Percentiles rank a stretch among this genome's conserved stretches.
Conservation (phyloP, 2,888 invertebrate genomes). For the Machimus atricapillus region DNA sequence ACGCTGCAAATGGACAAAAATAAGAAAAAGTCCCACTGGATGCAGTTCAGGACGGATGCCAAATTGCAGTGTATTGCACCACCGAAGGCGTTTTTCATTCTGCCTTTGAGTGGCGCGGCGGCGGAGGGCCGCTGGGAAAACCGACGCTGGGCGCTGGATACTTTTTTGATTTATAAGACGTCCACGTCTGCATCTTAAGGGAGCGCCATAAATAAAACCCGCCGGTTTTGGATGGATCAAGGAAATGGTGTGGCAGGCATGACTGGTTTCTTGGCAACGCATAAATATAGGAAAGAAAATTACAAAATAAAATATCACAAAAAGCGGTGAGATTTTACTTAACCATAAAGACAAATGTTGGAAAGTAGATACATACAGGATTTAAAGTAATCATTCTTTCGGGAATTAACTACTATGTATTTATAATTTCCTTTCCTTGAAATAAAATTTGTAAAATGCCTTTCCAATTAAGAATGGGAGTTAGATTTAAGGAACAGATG, state of each 20-base stretch:
- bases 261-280: background rate
- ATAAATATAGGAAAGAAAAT: background rate
- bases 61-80: background rate
- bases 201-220: background rate
- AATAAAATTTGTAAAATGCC: too few relatives aligned
- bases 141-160: background rate
- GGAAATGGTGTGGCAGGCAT: background rate
- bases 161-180: constrained; percentile 12
- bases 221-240: background rate
- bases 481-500: too few relatives aligned
- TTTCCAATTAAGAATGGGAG: too few relatives aligned
- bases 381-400: too few relatives aligned
- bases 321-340: background rate
- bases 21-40: background rate
- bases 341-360: background rate
- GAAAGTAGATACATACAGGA: too few relatives aligned
- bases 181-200: background rate
- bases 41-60: constrained; percentile 43
- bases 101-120: background rate
- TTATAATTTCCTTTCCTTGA: too few relatives aligned
- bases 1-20: constrained; percentile 47
- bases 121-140: background rate
- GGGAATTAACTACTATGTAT: too few relatives aligned
- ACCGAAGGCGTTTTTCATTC: background rate
- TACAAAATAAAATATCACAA: background rate